Percentiles rank a stretch among this genome's conserved stretches.
Conservation (phyloP, 2,888 invertebrate genomes). For the Crossocerus cetratus region DNA sequence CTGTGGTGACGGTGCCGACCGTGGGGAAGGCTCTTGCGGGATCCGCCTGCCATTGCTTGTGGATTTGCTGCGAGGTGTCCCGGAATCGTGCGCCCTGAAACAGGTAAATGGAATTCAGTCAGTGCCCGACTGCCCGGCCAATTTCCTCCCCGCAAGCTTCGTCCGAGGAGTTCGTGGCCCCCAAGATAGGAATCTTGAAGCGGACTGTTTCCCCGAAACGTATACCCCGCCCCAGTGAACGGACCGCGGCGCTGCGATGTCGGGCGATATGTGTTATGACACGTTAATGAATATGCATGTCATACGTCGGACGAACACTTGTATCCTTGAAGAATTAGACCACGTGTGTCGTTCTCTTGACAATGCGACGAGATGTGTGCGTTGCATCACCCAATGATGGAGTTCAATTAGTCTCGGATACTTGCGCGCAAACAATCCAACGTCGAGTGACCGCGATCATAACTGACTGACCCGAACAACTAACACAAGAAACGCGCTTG, state of each 20-base stretch:
- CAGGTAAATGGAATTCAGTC: conserved; percentile 23
- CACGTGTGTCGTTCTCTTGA: conserved; percentile 21
- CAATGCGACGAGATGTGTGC: conserved; percentile 10
- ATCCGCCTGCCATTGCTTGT: conserved; percentile 82
- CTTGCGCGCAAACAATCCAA: conserved; percentile 62
- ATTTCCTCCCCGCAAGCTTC: neutral
- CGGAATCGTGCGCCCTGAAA: conserved; percentile 82
- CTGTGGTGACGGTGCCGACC: conserved; percentile 64
- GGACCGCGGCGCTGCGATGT: too few relatives aligned
- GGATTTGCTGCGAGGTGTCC: conserved; percentile 87
- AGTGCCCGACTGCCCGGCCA: neutral
- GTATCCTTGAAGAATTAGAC: conserved; percentile 58
- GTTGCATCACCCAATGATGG: conserved; percentile 45
- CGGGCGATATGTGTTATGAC: neutral
- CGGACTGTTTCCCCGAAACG: too few relatives aligned
- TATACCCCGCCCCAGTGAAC: too few relatives aligned
- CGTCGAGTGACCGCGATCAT: too few relatives aligned
- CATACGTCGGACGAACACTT: conserved; percentile 22
- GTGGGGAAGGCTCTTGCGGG: conserved; percentile 73
- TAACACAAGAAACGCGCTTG: too few relatives aligned
- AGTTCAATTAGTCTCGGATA: conserved; percentile 66
- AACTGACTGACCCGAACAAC: too few relatives aligned
- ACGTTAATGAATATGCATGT: conserved; percentile 15
- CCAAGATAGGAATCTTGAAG: too few relatives aligned
- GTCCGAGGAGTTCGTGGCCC: too few relatives aligned